A percentile compares a stretch with the other conserved stretches of the same genome.
Evolutionary conservation across 2,113 vertebrate species (phyloP).

Genomic region (Paracanthobrama guichenoti): DNA sequence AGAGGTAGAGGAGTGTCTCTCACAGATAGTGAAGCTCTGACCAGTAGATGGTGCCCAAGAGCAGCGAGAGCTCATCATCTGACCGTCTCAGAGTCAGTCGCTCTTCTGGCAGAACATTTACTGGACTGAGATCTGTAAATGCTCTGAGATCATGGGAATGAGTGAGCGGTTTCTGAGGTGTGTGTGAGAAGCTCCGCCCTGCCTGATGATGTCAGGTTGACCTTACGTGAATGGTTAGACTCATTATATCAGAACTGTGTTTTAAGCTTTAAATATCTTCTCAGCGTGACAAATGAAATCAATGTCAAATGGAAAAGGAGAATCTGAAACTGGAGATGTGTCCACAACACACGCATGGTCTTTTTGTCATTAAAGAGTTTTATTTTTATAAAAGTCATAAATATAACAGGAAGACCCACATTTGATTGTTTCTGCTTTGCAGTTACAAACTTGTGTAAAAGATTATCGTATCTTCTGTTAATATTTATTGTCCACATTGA

Average conservation of each 20-base stretch:
- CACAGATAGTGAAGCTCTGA: neutral
- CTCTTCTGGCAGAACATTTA: neutral
- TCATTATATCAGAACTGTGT: neutral
- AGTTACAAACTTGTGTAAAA: conserved; percentile 63
- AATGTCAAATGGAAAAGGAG: neutral
- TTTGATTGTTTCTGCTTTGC: conserved; percentile 70
- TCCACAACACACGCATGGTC: too few relatives aligned
- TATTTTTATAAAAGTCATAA: conserved; percentile 75
- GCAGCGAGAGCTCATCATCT: neutral
- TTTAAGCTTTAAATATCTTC: neutral
- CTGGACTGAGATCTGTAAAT: too few relatives aligned
- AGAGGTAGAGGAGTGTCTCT: too few relatives aligned
- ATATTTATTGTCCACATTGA: conserved; percentile 64
- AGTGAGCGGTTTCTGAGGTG: neutral
- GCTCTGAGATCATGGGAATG: neutral
- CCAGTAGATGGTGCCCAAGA: neutral
- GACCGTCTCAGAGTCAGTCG: neutral
- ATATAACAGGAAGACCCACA: conserved; percentile 72
- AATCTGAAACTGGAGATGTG: neutral
- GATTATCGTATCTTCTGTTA: conserved; percentile 42
- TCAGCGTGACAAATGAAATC: too few relatives aligned
- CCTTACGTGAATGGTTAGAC: too few relatives aligned
- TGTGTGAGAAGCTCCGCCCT: too few relatives aligned
- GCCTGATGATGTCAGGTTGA: too few relatives aligned
- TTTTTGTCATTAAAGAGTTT: conserved; percentile 46